These are phyloP conservation scores for Sebastes goodei DNA, from an alignment of 2,797 vertebrate species.

Conservation along the genomic window DNA sequence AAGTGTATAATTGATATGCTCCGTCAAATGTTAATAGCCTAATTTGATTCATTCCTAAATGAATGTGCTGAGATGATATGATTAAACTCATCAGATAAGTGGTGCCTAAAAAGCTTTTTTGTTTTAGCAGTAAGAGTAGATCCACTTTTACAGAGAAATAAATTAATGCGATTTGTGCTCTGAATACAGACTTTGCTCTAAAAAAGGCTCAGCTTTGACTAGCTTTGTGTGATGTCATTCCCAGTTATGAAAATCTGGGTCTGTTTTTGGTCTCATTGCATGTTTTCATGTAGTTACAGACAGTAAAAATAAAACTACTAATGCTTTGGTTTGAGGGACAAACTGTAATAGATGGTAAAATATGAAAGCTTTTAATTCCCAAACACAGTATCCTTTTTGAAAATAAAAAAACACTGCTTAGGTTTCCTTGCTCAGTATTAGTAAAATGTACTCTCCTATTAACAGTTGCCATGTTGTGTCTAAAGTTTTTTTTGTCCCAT, in stretches of 20 bases:
- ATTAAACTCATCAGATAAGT: conserved; percentile 4
- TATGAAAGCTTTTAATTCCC: not conserved
- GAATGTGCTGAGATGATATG: not conserved
- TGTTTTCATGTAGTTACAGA: not conserved
- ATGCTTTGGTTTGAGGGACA: not conserved
- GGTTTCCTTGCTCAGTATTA: not conserved
- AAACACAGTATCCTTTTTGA: not conserved
- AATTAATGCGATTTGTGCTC: not conserved
- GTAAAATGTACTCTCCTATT: not conserved
- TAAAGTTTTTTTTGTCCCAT: not conserved
- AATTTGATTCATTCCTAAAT: conserved; percentile 24
- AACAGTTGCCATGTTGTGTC: not conserved
- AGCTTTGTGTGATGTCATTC: not conserved
- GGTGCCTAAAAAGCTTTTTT: conserved; percentile 21
- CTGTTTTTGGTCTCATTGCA: not conserved
- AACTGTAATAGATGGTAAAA: not conserved
- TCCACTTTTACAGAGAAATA: not conserved
- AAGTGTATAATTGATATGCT: not conserved
- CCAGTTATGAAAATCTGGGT: not conserved
- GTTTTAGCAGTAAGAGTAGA: not conserved
- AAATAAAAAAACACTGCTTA: not conserved
- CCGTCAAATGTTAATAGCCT: conserved; percentile 3
- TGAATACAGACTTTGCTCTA: not conserved
- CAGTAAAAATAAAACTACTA: not conserved
- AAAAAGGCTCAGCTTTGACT: not conserved